A percentile compares a stretch with the other conserved stretches of the same genome.
Evolutionary conservation across 2,888 invertebrate genomes (phyloP).

Genomic region (Theretra japonica): DNA sequence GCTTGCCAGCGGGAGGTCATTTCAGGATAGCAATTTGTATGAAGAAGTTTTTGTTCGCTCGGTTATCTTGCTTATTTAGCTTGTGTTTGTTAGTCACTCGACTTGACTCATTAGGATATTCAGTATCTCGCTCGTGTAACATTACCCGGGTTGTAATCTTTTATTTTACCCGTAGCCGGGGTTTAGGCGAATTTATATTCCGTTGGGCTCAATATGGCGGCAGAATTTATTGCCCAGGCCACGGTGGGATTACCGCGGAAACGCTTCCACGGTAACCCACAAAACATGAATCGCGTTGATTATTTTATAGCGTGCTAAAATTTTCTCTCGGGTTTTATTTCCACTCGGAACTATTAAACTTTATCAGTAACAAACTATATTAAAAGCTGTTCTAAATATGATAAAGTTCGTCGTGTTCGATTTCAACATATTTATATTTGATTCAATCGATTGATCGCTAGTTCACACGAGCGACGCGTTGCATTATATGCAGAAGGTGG

Average conservation of each 20-base stretch:
- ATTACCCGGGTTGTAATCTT: slow-evolving; percentile 15
- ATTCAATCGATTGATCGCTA: not conserved
- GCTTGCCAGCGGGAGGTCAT: slow-evolving; percentile 20
- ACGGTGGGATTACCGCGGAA: slow-evolving; percentile 10
- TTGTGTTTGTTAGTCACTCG: slow-evolving; percentile 4
- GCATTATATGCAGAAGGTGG: not conserved
- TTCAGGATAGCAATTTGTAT: slow-evolving; percentile 24
- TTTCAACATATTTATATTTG: not conserved
- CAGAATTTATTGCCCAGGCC: slow-evolving; percentile 22
- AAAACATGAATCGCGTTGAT: slow-evolving; percentile 1
- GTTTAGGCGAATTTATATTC: slow-evolving; percentile 20
- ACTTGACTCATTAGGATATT: slow-evolving; percentile 11
- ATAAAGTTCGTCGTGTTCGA: not conserved
- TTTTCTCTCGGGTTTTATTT: not conserved
- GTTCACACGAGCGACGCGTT: too few species aligned
- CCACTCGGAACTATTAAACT: not conserved
- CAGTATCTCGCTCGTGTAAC: slow-evolving; percentile 4
- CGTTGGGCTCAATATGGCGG: slow-evolving; percentile 20
- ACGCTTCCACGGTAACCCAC: slow-evolving; percentile 12
- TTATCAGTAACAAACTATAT: not conserved
- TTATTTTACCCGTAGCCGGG: slow-evolving; percentile 13
- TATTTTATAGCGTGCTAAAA: slow-evolving; percentile 7
- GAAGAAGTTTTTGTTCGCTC: slow-evolving; percentile 16
- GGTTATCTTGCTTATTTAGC: slow-evolving; percentile 10
- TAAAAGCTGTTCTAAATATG: too few species aligned